Conservation (phyloP, 2,797 vertebrate species). For the Delichon dasypus region DNA sequence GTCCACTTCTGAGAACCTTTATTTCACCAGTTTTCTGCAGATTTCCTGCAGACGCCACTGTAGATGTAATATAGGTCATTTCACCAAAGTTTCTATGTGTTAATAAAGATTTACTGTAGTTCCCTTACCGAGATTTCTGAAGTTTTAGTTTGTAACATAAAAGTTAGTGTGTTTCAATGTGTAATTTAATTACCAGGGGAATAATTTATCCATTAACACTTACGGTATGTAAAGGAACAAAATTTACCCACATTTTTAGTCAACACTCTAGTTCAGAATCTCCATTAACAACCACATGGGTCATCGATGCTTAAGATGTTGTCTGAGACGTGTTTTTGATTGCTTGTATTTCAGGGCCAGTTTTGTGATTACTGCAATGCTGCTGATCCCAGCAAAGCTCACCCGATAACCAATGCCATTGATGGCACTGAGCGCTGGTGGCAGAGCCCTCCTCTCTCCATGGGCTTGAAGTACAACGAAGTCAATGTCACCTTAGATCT, state of each 20-base stretch:
- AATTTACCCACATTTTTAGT: not conserved
- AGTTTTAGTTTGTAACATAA: not conserved
- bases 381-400: slow-evolving; percentile 83
- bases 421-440: slow-evolving; percentile 95
- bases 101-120: not conserved
- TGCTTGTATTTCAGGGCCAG: slow-evolving; percentile 82
- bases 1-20: not conserved
- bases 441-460: slow-evolving; percentile 94
- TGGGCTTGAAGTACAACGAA: slow-evolving; percentile 83
- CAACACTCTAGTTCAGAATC: not conserved
- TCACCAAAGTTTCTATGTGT: not conserved
- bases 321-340: not conserved
- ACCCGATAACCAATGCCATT: slow-evolving; percentile 84
- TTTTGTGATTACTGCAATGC: slow-evolving; percentile 90
- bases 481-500: slow-evolving; percentile 93
- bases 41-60: not conserved
- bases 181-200: not conserved
- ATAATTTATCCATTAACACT: not conserved
- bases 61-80: not conserved
- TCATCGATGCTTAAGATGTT: not conserved
- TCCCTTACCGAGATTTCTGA: not conserved
- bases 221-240: not conserved
- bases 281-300: not conserved
- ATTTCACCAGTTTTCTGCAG: not conserved
- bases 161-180: not conserved